phyloP scores from a whole-genome alignment of 1,140 invertebrate genomes.

The Musca domestica region DNA sequence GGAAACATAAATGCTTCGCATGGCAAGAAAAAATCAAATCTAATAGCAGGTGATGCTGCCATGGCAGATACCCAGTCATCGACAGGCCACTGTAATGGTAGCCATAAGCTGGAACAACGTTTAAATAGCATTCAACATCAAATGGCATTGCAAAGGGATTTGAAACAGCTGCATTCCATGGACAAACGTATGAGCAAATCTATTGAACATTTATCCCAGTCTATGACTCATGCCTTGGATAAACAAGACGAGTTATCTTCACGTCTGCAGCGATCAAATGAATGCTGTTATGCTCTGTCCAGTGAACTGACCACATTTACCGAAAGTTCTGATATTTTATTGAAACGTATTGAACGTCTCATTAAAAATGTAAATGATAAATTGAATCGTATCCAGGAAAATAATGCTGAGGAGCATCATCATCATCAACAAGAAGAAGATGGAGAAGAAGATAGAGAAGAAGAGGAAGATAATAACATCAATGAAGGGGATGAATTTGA shows the following conservation, averaged over 20 bases:
- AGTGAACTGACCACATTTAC: conserved; percentile 33
- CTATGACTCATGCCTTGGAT: not conserved
- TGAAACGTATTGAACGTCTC: conserved; percentile 30
- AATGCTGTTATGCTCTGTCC: conserved; percentile 23
- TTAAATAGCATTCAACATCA: conserved; percentile 4
- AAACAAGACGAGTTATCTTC: conserved; percentile 13
- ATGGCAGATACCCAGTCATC: no score
- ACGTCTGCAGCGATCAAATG: conserved; percentile 14
- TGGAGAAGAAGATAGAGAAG: not conserved
- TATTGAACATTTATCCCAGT: conserved; percentile 21
- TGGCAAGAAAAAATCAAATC: not conserved
- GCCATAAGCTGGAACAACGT: conserved; percentile 11
- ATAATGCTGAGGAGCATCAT: not conserved
- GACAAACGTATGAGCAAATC: conserved; percentile 15
- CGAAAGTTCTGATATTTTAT: conserved; percentile 30
- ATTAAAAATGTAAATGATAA: conserved; percentile 26
- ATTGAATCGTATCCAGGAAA: not conserved
- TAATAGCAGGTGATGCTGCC: not conserved
- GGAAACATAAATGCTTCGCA: no score
- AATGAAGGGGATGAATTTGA: not conserved
- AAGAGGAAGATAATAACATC: not conserved
- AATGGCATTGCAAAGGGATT: conserved; percentile 23
- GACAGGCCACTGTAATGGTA: no score
- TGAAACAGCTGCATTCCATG: conserved; percentile 24
- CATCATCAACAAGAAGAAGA: not conserved